Evolutionary conservation across 2,888 invertebrate species (phyloP), one percentile per base, ranked within the genome.

Genomic region (Gibbula magus): DNA sequence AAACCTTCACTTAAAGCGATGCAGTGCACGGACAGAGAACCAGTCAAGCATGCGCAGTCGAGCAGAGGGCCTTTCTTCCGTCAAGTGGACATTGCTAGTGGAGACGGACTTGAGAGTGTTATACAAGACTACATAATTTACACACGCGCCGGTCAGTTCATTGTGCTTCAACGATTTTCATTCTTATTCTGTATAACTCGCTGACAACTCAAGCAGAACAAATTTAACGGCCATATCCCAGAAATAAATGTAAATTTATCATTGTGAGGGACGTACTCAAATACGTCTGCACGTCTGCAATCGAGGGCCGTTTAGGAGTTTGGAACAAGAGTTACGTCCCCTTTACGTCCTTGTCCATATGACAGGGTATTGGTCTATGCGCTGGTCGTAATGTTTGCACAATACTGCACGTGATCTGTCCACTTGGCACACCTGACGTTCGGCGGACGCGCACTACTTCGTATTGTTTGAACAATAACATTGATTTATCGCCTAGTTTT

Each of bases 201-300:
- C 29, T 16, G 22, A n/a, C 22, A 61, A 61, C 29, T 29, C 61
- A 61, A 61, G 25, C 25, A 25, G 29, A 61, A 61, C 16, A n/a
- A 29, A 61, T 61, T 61, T 61, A 61, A 61, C 61, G 61, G 18
- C 61, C 61, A 61, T 61, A 29, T 61, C 61, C 29, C 22, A 61
- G 29, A 61, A 16, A 29, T 61, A 61, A 61, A 61, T 61, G 29
- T 61, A 61, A 61, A 61, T 61, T 25, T 29, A 61, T 8, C 29
- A 29, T 61, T 61, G 61, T 29, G 29, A 61, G 8, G 29, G 29
- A 61, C 29, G 61, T 18, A 61, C 61, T 61, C 16, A 13, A 29
- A 13, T 61, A 16, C 25, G 61, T 61, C 61, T 29, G 29, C 61
- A 61, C 25, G 5, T 29, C 25, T 29, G 29, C 25, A 10, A 45